Evolutionary conservation across 2,888 invertebrate genomes (phyloP), one percentile per base, ranked within the genome.

Genomic region (Gnatocerus cornutus): DNA sequence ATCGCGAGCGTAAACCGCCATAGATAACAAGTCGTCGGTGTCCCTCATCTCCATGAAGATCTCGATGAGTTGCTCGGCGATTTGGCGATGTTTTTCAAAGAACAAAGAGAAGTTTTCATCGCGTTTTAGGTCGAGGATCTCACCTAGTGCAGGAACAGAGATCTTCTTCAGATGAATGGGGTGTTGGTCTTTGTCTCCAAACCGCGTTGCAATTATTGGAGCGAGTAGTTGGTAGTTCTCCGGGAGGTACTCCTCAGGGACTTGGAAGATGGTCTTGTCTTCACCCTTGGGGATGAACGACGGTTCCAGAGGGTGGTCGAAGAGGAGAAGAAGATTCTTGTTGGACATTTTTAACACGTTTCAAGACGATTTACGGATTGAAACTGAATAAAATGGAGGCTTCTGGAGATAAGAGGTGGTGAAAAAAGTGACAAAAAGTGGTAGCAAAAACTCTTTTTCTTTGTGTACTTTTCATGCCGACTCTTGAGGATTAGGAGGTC

Each of bases 91-190:
- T 13, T 82, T 85, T 0, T 91, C 90, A 66, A 92, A 87, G 80
- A 95, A 95, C n/a, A 93, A 85, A 0, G 94, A 94, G 84, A 95
- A 95, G 75, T 89, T 88, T 0, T 89, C 88, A 65, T 90, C 89
- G 0, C 87, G 84, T 0, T 41, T 41, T 2, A 41, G 3, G 3
- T 12, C 13, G 2, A 41, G 6, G 6, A 41, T 41, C 13, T 41
- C 41, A 13, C 41, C 41, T 3, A 41, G 41, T 41, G 41, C 10
- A 41, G 41, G 41, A 13, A 41, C 10, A 2, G 41, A n/a, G 7
- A 41, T 41, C 13, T 41, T n/a, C 41, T 41, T 41, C 10, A 41
- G 12, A n/a, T 2, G n/a, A n/a, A 41, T 41, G 72, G 84, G 87
- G 63, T 86, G 86, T 6, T 87, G 86, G 3, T 87, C 86, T 7